Evolutionary conservation across 1,140 invertebrate genomes (phyloP), one percentile per base, ranked within the genome.

Genomic region (Ectropis grisescens): DNA sequence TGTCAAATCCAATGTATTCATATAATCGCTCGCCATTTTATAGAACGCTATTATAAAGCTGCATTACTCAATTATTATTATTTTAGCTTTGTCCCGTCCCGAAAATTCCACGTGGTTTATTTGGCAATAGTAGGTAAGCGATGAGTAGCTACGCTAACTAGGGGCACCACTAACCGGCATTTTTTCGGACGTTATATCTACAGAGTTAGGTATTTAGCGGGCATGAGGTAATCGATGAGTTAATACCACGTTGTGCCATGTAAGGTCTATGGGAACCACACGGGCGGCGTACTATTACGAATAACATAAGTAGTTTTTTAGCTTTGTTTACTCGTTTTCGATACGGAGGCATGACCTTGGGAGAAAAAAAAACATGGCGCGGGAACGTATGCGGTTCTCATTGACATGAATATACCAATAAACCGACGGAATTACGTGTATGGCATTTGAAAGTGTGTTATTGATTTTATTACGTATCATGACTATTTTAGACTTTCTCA

Each of bases 11-110:
- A 70, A 68, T 67, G 53, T 74, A 70, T 79, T 70, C 62, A 62
- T 67, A 58, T 69, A 78, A 66, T 72, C 68, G 59, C 75, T 76
- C 78, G 78, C 75, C 80, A 82, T 82, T 82, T 82, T 82, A 78
- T 69, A 61, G 62, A 74, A 68, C 66, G 51, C 50, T 68, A 45
- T 62, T 56, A 57, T 60, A 59, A 54, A 51, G 40, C 44, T 29
- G 47, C 36, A 49, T 48, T 49, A 40, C 23, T 39, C 34, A 49
- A 48, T 45, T 40, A 12, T 29, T 29, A 44, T 37, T 9, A 24
- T 13, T 15, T 13, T 28, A 7, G 19, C 19, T n/a, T n/a, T n/a
- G n/a, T n/a, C n/a, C n/a, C n/a, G n/a, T n/a, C n/a, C n/a, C n/a
- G n/a, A n/a, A 27, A 24, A 33, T 33, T 43, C 43, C 51, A 55